Conservation (phyloP, 2,888 invertebrate genomes). For the Cosmorhoe ocellata region DNA sequence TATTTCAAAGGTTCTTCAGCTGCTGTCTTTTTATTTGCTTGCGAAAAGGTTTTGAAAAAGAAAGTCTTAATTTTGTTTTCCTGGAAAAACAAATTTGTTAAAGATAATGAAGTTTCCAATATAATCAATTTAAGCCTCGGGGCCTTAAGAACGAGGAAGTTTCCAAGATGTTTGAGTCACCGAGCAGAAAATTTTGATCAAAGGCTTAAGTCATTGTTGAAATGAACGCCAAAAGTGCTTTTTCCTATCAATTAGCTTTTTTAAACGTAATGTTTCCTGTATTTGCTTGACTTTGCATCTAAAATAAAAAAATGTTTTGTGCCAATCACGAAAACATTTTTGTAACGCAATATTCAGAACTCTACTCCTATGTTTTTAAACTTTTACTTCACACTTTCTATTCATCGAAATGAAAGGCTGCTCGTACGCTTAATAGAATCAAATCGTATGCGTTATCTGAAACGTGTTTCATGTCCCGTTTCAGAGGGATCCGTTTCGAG, state of each 20-base stretch:
- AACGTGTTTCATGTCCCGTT: conserved; percentile 64
- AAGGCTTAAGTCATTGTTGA: conserved; percentile 30
- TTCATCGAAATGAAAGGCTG: conserved; percentile 31
- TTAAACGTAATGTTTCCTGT: conserved; percentile 17
- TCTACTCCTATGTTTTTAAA: too few relatives aligned
- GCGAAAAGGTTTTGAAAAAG: conserved; percentile 7
- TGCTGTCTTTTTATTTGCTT: background rate
- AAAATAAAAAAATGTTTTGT: too few relatives aligned
- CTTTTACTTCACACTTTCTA: conserved; percentile 19
- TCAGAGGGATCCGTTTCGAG: conserved; percentile 31
- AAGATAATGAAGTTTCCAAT: conserved; percentile 29
- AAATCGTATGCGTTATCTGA: conserved; percentile 69
- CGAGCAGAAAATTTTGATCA: conserved; percentile 33
- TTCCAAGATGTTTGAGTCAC: conserved; percentile 32
- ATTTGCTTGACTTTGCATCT: conserved; percentile 9
- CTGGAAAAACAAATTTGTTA: conserved; percentile 20
- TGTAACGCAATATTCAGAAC: too few relatives aligned
- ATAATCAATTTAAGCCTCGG: conserved; percentile 28
- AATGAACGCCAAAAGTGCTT: conserved; percentile 29
- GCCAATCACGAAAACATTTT: too few relatives aligned
- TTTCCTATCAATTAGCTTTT: conserved; percentile 26
- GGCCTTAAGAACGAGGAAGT: conserved; percentile 25
- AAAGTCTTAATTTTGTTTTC: conserved; percentile 9
- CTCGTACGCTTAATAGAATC: conserved; percentile 53
- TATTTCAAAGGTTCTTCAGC: too few relatives aligned